Conservation (phyloP, 2,888 invertebrate species). For the Plagodis pulveraria region DNA sequence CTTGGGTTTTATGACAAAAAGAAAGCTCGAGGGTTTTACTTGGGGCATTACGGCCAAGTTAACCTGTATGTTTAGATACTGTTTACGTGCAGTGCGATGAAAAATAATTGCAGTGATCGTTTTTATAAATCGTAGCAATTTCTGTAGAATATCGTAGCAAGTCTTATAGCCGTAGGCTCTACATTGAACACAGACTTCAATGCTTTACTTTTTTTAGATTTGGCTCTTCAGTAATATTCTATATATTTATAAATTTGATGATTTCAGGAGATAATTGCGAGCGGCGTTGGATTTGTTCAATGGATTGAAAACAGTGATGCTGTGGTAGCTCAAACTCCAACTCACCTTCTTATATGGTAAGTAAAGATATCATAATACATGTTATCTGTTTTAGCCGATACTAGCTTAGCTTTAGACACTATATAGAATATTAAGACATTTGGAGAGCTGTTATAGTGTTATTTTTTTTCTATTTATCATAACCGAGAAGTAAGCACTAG, state of each 20-base stretch:
- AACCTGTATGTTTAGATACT: no score
- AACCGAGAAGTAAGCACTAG: no score
- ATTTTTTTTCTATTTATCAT: no score
- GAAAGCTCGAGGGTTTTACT: no score
- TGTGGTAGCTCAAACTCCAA: constrained; percentile 97
- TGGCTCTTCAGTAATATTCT: not conserved
- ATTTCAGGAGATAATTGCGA: constrained; percentile 87
- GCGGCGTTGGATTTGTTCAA: constrained; percentile 89
- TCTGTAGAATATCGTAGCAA: constrained; percentile 4
- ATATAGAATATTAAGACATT: not conserved
- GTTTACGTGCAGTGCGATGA: no score
- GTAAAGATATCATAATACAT: constrained; percentile 13
- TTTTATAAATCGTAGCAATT: constrained; percentile 1
- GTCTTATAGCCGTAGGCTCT: not conserved
- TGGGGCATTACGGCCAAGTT: no score
- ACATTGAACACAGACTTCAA: constrained; percentile 2
- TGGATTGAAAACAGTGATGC: constrained; percentile 98
- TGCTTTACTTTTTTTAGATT: constrained; percentile 3
- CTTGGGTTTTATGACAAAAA: no score
- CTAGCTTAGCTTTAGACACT: no score
- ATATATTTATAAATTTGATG: not conserved
- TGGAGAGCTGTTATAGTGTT: no score
- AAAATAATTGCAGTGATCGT: constrained; percentile 2
- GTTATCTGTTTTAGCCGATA: not conserved
- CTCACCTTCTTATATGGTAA: constrained; percentile 96